Evolutionary conservation across 2,113 vertebrate species (phyloP), one percentile per base, ranked within the genome.

Genomic region (Notiomystis cincta): DNA sequence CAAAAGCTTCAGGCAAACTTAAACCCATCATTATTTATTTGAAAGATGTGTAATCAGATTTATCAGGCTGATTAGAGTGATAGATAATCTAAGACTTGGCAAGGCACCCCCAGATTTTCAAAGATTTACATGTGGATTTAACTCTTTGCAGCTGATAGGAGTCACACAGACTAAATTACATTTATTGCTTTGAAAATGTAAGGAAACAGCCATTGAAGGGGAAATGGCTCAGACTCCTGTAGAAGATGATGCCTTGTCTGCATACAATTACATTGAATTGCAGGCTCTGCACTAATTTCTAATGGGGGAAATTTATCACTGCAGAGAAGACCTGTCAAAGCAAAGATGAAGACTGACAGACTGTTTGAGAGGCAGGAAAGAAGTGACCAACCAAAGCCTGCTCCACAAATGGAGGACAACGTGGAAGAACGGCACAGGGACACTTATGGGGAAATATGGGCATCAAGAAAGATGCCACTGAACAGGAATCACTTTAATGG

Each of bases 211-310:
- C 47, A 50, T n/a, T 83, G 91, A 84, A 93, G 28, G n/a, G 48
- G 47, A 87, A 94, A 69, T 31, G 50, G 45, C 58, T 95, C 66
- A 89, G 62, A 85, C 82, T 4, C 5, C 53, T 57, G 62, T 24
- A 70, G 40, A 66, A 82, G 66, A 65, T 85, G 64, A 66, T 0
- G 9, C 76, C 50, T 57, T 89, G 73, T 65, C 87, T 96, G 84
- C 87, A 95, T 96, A 61, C 15, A 17, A 77, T 94, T 92, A 90
- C 31, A 87, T 51, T 75, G 90, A 92, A 91, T 82, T 94, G 77
- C 67, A 93, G 75, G 71, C 77, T 96, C 91, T 93, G 82, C 93
- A 96, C 70, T 96, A 94, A 90, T 66, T 94, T 81, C 24, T 94
- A 82, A 90, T 90, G 47, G 54, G 31, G 33, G 75, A 90, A 91